phyloP scores from a whole-genome alignment of 1,140 invertebrate species.

The Coboldia fuscipes region DNA sequence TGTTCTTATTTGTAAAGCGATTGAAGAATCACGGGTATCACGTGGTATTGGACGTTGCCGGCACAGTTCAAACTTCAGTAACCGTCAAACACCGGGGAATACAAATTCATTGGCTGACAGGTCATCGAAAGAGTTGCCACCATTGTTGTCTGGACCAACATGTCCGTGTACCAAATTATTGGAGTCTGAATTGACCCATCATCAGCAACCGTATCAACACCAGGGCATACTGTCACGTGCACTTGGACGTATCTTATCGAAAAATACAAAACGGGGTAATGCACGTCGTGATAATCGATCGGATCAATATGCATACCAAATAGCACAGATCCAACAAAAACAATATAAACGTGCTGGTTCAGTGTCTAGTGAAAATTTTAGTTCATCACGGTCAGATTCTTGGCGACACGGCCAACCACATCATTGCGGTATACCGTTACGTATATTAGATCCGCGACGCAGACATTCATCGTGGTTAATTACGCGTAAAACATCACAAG shows the following conservation, averaged over 20 bases:
- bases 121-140: slow-evolving; percentile 45
- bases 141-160: slow-evolving; percentile 28
- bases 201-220: slow-evolving; percentile 12
- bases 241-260: slow-evolving; percentile 5
- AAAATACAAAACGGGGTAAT: slow-evolving; percentile 7
- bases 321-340: slow-evolving; percentile 55
- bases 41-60: slow-evolving; percentile 65
- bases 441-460: slow-evolving; percentile 48
- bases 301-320: slow-evolving; percentile 56
- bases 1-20: slow-evolving; percentile 82
- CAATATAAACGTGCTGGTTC: slow-evolving; percentile 55
- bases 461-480: slow-evolving; percentile 69
- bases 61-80: slow-evolving; percentile 75
- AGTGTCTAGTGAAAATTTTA: slow-evolving; percentile 75
- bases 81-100: slow-evolving; percentile 67
- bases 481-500: slow-evolving; percentile 70
- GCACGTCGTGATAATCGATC: slow-evolving; percentile 24
- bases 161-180: slow-evolving; percentile 36
- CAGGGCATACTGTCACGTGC: slow-evolving; percentile 11
- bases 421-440: slow-evolving; percentile 49
- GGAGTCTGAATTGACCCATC: slow-evolving; percentile 35
- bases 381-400: slow-evolving; percentile 58
- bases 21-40: slow-evolving; percentile 78
- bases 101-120: slow-evolving; percentile 66
- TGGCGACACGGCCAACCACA: slow-evolving; percentile 51